A percentile compares a stretch with the other conserved stretches of the same genome.
These are phyloP conservation scores for Zaprionus kolodkinae DNA, from an alignment of 1,140 invertebrate species.

Conservation along the genomic window DNA sequence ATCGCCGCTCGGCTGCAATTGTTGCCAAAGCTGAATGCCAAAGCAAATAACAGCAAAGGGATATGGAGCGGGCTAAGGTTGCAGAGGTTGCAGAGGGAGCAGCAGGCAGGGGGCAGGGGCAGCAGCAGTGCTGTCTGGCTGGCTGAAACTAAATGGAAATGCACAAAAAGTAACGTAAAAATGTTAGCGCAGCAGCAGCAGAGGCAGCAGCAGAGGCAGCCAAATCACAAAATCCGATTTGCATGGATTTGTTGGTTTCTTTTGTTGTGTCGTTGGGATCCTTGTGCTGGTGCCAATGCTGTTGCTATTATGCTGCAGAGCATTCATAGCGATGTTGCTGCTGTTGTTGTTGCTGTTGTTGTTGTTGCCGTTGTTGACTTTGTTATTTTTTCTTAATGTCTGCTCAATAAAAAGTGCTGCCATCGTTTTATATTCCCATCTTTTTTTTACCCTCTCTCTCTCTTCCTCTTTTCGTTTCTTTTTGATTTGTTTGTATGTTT, in stretches of 20 bases:
- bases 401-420: slow-evolving; percentile 75
- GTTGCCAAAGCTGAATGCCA: slow-evolving; percentile 80
- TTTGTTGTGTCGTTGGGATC: slow-evolving; percentile 76
- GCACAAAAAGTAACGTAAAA: slow-evolving; percentile 51
- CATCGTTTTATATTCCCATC: slow-evolving; percentile 64
- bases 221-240: slow-evolving; percentile 83
- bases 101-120: not conserved
- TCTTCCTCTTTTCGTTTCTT: slow-evolving; percentile 30
- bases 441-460: slow-evolving; percentile 3
- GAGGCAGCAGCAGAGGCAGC: slow-evolving; percentile 50
- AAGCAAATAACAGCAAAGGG: slow-evolving; percentile 77
- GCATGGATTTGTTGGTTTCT: slow-evolving; percentile 83
- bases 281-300: slow-evolving; percentile 72
- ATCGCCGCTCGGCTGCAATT: slow-evolving; percentile 66
- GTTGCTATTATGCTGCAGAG: slow-evolving; percentile 71
- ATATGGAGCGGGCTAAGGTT: slow-evolving; percentile 10
- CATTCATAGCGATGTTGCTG: slow-evolving; percentile 47
- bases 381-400: slow-evolving; percentile 83
- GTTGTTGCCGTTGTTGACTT: slow-evolving; percentile 65
- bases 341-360: slow-evolving; percentile 48
- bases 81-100: not conserved
- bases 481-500: slow-evolving; percentile 74
- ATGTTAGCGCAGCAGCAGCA: slow-evolving; percentile 36
- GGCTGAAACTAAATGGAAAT: slow-evolving; percentile 77
- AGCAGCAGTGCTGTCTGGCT: slow-evolving; percentile 14